These are phyloP conservation scores for Sepioteuthis lessoniana DNA, from an alignment of 2,888 invertebrate genomes.

Conservation along the genomic window DNA sequence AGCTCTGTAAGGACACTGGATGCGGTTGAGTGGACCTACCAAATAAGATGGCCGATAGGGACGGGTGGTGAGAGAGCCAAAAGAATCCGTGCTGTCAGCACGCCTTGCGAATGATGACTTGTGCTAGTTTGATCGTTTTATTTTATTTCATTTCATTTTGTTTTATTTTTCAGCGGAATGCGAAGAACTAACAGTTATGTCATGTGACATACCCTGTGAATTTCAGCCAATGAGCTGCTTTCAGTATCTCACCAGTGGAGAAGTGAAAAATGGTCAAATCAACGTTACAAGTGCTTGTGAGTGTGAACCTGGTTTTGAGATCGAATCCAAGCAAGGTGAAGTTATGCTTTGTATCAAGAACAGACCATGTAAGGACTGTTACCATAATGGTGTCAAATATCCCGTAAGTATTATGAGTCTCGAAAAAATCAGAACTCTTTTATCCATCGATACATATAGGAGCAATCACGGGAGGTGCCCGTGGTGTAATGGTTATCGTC, in stretches of 20 bases:
- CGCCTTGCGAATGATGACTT: no score
- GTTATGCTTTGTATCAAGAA: background rate
- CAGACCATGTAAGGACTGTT: background rate
- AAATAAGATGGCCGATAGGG: no score
- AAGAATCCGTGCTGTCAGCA: no score
- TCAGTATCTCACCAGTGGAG: background rate
- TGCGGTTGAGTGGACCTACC: no score
- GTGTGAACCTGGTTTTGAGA: background rate
- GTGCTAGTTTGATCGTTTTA: no score
- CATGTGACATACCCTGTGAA: conserved; percentile 41
- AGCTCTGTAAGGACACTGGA: no score
- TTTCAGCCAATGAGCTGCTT: background rate
- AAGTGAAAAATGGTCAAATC: background rate
- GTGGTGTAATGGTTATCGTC: no score
- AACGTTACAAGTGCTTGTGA: background rate
- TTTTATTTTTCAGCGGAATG: background rate
- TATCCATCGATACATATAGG: no score
- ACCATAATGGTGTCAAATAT: background rate
- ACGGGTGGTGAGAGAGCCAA: no score
- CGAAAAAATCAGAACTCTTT: no score
- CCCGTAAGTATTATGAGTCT: background rate
- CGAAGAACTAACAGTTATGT: background rate
- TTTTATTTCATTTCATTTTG: background rate
- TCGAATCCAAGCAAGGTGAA: background rate
- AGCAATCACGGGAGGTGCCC: no score